A percentile compares a stretch with the other conserved stretches of the same genome.
These are phyloP conservation scores for Rhinatrema bivittatum DNA, from an alignment of 2,797 vertebrate genomes.

Conservation along the genomic window DNA sequence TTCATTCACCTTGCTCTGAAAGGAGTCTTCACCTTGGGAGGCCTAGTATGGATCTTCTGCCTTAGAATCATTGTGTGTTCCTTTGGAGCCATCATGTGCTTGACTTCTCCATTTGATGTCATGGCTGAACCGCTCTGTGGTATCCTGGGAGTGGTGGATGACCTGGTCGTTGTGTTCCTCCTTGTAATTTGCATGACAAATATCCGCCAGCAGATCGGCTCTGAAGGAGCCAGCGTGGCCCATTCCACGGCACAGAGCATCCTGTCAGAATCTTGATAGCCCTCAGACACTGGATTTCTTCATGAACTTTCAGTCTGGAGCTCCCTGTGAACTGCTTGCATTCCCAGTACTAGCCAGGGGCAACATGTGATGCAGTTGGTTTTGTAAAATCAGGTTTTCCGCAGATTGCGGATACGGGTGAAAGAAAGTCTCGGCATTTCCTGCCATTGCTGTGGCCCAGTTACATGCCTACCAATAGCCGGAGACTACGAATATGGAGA, in stretches of 20 bases:
- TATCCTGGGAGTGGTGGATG: conserved; percentile 60
- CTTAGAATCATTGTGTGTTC: conserved; percentile 65
- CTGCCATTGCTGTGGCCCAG: not conserved
- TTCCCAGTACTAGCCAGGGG: not conserved
- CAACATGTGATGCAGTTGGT: not conserved
- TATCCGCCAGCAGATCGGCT: conserved; percentile 63
- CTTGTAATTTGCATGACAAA: conserved; percentile 69
- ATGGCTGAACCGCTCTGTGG: conserved; percentile 55
- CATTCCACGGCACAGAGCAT: conserved; percentile 15
- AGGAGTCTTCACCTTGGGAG: conserved; percentile 56
- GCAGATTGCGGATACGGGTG: conserved; percentile 1
- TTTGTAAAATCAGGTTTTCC: conserved; percentile 3
- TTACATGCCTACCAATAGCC: too few relatives aligned
- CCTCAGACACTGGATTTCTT: not conserved
- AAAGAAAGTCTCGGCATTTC: not conserved
- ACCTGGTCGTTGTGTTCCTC: conserved; percentile 64
- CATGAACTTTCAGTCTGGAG: too few relatives aligned
- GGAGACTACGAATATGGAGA: too few relatives aligned
- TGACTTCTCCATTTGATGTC: conserved; percentile 44
- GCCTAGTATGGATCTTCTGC: conserved; percentile 66
- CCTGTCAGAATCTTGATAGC: conserved; percentile 19
- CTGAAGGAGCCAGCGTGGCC: conserved; percentile 33
- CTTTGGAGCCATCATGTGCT: conserved; percentile 56
- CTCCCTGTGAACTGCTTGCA: not conserved
- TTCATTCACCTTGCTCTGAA: conserved; percentile 53